Evolutionary conservation across 2,797 vertebrate genomes (phyloP).

Genomic region (Acipenser oxyrinchus): DNA sequence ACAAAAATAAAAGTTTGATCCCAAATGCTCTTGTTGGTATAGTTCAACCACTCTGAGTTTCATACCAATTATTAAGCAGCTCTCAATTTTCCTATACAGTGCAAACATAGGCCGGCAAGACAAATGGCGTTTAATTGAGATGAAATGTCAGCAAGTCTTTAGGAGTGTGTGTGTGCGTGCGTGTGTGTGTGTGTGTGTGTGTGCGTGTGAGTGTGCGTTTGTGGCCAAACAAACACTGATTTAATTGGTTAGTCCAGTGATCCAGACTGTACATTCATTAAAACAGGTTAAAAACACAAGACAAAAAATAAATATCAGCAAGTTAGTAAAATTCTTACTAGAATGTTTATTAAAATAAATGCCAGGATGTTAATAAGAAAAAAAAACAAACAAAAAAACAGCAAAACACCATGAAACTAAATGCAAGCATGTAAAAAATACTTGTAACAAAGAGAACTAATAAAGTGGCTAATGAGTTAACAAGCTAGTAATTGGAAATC

Average conservation of each 20-base stretch:
- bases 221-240: slow-evolving; percentile 59
- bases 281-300: slow-evolving; percentile 75
- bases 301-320: slow-evolving; percentile 68
- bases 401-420: slow-evolving; percentile 80
- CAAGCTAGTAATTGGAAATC: slow-evolving; percentile 65
- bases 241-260: slow-evolving; percentile 73
- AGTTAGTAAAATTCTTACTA: slow-evolving; percentile 84
- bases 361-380: slow-evolving; percentile 76
- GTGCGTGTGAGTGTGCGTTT: slow-evolving; percentile 32
- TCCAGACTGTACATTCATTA: slow-evolving; percentile 74
- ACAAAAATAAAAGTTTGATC: slow-evolving; percentile 39
- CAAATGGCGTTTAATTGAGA: slow-evolving; percentile 37
- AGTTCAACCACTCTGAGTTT: slow-evolving; percentile 6
- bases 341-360: slow-evolving; percentile 87
- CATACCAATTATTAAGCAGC: slow-evolving; percentile 7
- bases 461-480: slow-evolving; percentile 77
- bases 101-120: slow-evolving; percentile 34
- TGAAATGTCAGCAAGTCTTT: slow-evolving; percentile 48
- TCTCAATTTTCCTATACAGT: slow-evolving; percentile 8
- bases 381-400: slow-evolving; percentile 49
- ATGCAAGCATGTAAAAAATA: slow-evolving; percentile 80
- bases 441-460: slow-evolving; percentile 69
- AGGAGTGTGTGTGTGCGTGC: slow-evolving; percentile 38
- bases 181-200: slow-evolving; percentile 37
- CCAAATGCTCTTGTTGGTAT: slow-evolving; percentile 34